phyloP scores from a whole-genome alignment of 2,888 invertebrate species.

The Acrobasis consociella region DNA sequence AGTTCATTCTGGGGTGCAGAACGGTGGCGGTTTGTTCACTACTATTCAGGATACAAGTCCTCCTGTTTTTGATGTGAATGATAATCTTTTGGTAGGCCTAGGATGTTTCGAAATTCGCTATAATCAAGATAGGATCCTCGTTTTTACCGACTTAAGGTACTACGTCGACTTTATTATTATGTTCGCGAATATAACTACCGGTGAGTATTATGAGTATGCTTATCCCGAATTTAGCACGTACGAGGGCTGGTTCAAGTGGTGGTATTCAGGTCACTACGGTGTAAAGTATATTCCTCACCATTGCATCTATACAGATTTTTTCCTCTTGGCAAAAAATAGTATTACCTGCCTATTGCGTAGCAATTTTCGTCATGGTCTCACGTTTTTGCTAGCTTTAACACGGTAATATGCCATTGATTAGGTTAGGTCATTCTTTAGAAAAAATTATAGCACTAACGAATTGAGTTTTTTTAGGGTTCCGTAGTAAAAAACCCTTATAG shows the following conservation, averaged over 20 bases:
- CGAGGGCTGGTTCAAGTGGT: background rate
- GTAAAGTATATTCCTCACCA: too few species aligned
- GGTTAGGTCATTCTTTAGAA: too few species aligned
- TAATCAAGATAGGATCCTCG: slow-evolving; percentile 55
- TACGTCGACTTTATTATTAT: slow-evolving; percentile 42
- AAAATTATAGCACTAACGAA: too few species aligned
- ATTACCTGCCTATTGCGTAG: too few species aligned
- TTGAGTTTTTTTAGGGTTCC: too few species aligned
- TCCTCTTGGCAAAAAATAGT: too few species aligned
- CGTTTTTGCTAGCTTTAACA: too few species aligned
- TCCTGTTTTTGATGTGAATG: background rate
- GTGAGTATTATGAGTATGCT: slow-evolving; percentile 61
- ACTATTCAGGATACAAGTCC: background rate
- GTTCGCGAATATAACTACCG: slow-evolving; percentile 36
- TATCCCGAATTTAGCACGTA: slow-evolving; percentile 52
- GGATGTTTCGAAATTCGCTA: slow-evolving; percentile 63
- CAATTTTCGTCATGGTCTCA: too few species aligned
- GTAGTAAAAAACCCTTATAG: too few species aligned
- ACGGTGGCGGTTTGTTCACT: slow-evolving; percentile 48
- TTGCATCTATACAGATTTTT: too few species aligned
- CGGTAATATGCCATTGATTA: too few species aligned
- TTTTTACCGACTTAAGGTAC: slow-evolving; percentile 59
- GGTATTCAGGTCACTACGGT: too few species aligned
- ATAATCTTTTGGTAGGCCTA: slow-evolving; percentile 38
- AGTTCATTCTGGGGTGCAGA: slow-evolving; percentile 58